These are phyloP conservation scores for Microcebus ravelobensis DNA, from an alignment of 2,113 vertebrate species.

Conservation along the genomic window DNA sequence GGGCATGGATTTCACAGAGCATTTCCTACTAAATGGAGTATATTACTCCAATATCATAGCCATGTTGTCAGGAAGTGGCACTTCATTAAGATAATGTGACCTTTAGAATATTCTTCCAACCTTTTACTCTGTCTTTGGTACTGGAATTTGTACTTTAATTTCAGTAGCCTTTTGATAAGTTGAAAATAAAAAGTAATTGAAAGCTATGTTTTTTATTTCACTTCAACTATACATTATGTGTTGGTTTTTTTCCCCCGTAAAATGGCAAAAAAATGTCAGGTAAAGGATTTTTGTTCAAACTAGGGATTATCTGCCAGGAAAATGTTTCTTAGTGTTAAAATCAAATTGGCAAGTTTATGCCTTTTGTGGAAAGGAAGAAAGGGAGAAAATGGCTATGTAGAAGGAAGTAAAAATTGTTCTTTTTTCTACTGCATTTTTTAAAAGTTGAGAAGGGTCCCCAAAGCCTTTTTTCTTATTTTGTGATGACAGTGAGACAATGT, in stretches of 20 bases:
- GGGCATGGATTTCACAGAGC: conserved; percentile 78
- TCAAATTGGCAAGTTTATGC: conserved; percentile 63
- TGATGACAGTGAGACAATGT: not conserved
- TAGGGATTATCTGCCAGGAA: conserved; percentile 36
- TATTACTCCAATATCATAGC: conserved; percentile 78
- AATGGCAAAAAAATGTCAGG: conserved; percentile 69
- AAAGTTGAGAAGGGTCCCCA: not conserved
- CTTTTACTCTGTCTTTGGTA: conserved; percentile 78
- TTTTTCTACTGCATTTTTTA: not conserved
- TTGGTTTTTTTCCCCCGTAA: not conserved
- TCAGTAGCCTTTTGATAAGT: conserved; percentile 72
- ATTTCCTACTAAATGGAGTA: conserved; percentile 78
- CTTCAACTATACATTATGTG: not conserved
- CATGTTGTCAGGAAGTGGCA: conserved; percentile 84
- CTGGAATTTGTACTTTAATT: conserved; percentile 78
- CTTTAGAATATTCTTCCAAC: conserved; percentile 84
- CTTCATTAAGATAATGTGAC: conserved; percentile 89
- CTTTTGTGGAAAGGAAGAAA: conserved; percentile 53
- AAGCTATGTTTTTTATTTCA: conserved; percentile 47
- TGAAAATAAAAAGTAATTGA: conserved; percentile 68
- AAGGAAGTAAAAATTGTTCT: not conserved
- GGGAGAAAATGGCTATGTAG: conserved; percentile 1
- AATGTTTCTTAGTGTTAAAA: conserved; percentile 73
- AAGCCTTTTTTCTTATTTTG: conserved; percentile 1
- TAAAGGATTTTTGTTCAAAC: conserved; percentile 55